phyloP scores from a whole-genome alignment of 2,888 invertebrate genomes.

The Pachliopta kotzebuea region DNA sequence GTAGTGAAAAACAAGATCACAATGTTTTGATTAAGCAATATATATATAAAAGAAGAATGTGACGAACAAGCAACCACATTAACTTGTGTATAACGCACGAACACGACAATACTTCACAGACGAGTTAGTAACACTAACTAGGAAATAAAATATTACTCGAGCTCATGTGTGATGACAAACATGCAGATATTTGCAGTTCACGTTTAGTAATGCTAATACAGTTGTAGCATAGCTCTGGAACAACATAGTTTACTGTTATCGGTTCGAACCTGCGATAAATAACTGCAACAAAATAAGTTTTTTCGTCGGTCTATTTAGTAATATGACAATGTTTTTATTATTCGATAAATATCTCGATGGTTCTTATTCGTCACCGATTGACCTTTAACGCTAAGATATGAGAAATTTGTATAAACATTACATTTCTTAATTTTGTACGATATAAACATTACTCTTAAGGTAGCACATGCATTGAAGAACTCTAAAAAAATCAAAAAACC shows the following conservation, averaged over 20 bases:
- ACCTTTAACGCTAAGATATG: conserved; percentile 10
- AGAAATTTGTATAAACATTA: not conserved
- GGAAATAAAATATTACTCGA: not conserved
- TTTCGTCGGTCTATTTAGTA: not conserved
- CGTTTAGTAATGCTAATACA: not conserved
- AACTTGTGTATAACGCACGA: conserved; percentile 7
- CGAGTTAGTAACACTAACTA: conserved; percentile 12
- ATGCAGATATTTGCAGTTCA: conserved; percentile 6
- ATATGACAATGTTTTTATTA: not conserved
- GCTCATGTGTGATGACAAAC: conserved; percentile 15
- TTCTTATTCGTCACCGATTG: conserved; percentile 1
- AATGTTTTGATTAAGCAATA: not conserved
- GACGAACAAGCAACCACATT: not conserved
- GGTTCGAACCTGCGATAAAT: not conserved
- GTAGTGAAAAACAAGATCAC: not conserved
- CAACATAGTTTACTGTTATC: conserved; percentile 1
- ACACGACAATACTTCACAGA: conserved; percentile 19
- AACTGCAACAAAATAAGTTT: not conserved
- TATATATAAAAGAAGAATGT: not conserved
- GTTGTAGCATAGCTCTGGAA: conserved; percentile 9
- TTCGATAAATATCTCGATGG: conserved; percentile 12
- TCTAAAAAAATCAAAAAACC: not conserved
- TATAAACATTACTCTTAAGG: not conserved
- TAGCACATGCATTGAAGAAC: not conserved
- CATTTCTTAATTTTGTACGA: not conserved